Evolutionary conservation across 2,797 vertebrate genomes (phyloP).

Genomic region (Hippocampus kuda): DNA sequence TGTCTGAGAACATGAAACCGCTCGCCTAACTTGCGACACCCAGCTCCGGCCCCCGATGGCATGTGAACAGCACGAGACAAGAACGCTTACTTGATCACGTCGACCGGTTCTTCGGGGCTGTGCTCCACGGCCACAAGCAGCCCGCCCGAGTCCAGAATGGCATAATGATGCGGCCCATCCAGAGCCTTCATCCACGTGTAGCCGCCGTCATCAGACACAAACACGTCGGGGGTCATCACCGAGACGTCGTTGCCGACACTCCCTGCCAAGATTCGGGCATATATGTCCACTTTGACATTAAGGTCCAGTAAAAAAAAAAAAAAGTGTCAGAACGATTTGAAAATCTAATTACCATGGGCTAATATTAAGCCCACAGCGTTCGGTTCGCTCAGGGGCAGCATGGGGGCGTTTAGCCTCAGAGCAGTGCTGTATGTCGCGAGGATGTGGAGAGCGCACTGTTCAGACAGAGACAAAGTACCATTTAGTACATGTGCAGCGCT

Average conservation of each 20-base stretch:
- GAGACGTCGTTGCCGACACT: constrained; percentile 86
- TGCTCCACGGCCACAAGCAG: constrained; percentile 86
- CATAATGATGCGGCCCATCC: constrained; percentile 84
- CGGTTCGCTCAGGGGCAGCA: constrained; percentile 82
- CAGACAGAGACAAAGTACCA: constrained; percentile 19
- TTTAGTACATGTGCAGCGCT: background rate
- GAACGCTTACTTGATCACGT: constrained; percentile 74
- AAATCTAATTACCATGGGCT: constrained; percentile 77
- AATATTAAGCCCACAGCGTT: constrained; percentile 90
- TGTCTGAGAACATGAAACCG: too few relatives aligned
- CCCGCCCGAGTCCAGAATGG: constrained; percentile 89
- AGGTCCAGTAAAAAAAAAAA: background rate
- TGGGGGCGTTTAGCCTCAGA: constrained; percentile 78
- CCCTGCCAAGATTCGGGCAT: constrained; percentile 56
- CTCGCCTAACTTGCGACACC: too few relatives aligned
- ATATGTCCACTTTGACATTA: background rate
- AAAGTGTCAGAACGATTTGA: background rate
- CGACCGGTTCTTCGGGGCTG: constrained; percentile 59
- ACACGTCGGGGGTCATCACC: constrained; percentile 79
- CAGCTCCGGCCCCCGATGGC: too few relatives aligned
- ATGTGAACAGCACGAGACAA: background rate
- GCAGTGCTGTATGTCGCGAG: constrained; percentile 85
- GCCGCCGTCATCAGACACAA: constrained; percentile 90
- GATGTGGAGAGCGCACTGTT: constrained; percentile 90
- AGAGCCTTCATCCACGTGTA: constrained; percentile 85